These are phyloP conservation scores for Protonibea diacanthus DNA, from an alignment of 2,797 vertebrate species.

Conservation along the genomic window DNA sequence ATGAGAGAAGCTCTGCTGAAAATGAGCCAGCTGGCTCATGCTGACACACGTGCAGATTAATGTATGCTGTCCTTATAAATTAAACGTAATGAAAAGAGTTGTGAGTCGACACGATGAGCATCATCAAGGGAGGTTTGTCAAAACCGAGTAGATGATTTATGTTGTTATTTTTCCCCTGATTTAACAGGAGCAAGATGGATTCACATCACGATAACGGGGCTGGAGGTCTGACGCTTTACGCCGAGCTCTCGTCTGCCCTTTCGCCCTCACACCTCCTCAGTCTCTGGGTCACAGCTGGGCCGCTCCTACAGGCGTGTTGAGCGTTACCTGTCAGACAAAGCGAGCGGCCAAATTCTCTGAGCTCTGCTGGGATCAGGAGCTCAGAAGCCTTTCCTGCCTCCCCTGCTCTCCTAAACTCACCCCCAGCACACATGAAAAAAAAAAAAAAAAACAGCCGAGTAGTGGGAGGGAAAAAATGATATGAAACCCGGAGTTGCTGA, in stretches of 20 bases:
- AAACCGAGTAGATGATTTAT: slow-evolving; percentile 2
- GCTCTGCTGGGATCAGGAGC: slow-evolving; percentile 53
- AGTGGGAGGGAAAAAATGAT: slow-evolving; percentile 60
- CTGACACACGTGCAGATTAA: no score
- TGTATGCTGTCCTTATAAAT: no score
- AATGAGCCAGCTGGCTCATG: no score
- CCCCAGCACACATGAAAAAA: slow-evolving; percentile 33
- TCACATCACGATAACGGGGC: slow-evolving; percentile 5
- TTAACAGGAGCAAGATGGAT: background rate
- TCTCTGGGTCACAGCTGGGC: slow-evolving; percentile 59
- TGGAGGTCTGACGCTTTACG: slow-evolving; percentile 18
- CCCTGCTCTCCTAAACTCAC: slow-evolving; percentile 42
- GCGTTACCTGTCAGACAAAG: slow-evolving; percentile 63
- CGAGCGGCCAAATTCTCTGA: slow-evolving; percentile 29
- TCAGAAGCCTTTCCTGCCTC: slow-evolving; percentile 48
- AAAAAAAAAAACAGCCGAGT: slow-evolving; percentile 48
- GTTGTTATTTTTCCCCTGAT: slow-evolving; percentile 3
- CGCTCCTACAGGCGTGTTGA: slow-evolving; percentile 51
- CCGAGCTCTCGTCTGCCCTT: slow-evolving; percentile 50
- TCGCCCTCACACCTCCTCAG: slow-evolving; percentile 57
- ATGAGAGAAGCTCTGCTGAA: background rate
- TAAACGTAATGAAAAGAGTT: background rate
- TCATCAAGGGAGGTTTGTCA: slow-evolving; percentile 15
- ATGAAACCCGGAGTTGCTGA: slow-evolving; percentile 72
- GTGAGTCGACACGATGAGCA: background rate